Conservation (phyloP, 2,113 vertebrate genomes). For the Mastomys natalensis region DNA sequence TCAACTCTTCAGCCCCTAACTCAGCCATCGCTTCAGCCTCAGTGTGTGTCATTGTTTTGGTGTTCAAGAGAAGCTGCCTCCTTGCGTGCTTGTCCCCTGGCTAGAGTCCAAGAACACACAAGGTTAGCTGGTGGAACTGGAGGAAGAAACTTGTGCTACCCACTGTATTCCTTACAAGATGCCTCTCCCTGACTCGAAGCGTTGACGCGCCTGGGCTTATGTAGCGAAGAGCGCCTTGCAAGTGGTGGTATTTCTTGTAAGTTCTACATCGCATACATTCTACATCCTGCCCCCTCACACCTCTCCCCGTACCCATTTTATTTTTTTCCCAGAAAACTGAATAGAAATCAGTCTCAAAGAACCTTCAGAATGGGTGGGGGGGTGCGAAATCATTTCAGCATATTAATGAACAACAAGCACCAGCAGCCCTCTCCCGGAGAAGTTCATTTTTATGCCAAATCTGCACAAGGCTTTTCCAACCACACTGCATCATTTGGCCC, state of each 20-base stretch:
- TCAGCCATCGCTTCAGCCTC: no score
- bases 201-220: slow-evolving; percentile 9
- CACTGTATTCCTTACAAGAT: background rate
- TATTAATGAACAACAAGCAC: slow-evolving; percentile 83
- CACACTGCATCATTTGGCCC: slow-evolving; percentile 85
- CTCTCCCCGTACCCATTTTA: slow-evolving; percentile 74
- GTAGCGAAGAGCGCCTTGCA: slow-evolving; percentile 47
- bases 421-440: slow-evolving; percentile 81
- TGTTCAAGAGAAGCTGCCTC: background rate
- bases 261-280: slow-evolving; percentile 63
- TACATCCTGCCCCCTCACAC: slow-evolving; percentile 77
- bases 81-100: background rate
- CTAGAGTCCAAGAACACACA: background rate
- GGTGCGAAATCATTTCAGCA: slow-evolving; percentile 82
- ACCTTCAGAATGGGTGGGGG: slow-evolving; percentile 73
- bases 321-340: slow-evolving; percentile 74
- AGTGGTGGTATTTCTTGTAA: slow-evolving; percentile 62
- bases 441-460: slow-evolving; percentile 84
- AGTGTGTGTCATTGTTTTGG: background rate
- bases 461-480: slow-evolving; percentile 83
- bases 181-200: background rate
- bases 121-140: background rate
- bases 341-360: slow-evolving; percentile 81
- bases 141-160: background rate
- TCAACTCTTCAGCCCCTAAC: background rate